phyloP scores from a whole-genome alignment of 2,888 invertebrate genomes.

The Drosophila greeni region DNA sequence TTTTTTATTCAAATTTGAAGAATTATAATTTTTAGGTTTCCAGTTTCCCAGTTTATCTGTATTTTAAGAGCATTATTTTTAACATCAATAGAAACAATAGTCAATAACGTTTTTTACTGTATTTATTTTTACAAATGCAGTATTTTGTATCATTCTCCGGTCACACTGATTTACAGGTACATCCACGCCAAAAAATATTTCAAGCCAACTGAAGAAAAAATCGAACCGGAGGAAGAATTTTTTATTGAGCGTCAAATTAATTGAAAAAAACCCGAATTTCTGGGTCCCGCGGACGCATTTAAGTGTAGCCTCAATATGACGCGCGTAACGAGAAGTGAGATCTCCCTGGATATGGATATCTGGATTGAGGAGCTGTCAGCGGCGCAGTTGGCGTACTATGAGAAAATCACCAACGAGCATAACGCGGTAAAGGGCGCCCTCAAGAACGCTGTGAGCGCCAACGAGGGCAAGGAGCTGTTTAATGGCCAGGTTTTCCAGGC shows the following conservation, averaged over 20 bases:
- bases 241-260: conserved; percentile 18
- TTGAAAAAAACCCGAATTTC: conserved; percentile 11
- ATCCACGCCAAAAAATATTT: conserved; percentile 40
- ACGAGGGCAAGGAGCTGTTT: conserved; percentile 83
- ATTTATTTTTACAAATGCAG: not conserved
- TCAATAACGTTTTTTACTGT: not conserved
- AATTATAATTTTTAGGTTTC: no score
- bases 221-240: conserved; percentile 12
- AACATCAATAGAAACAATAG: not conserved
- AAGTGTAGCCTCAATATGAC: conserved; percentile 56
- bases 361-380: conserved; percentile 86
- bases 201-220: conserved; percentile 39
- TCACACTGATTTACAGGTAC: conserved; percentile 52
- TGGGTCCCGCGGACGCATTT: conserved; percentile 45
- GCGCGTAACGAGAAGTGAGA: conserved; percentile 75
- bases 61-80: no score
- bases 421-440: conserved; percentile 83
- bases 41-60: no score
- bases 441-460: conserved; percentile 78
- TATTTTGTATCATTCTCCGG: conserved; percentile 13
- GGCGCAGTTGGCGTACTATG: conserved; percentile 83
- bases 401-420: conserved; percentile 84
- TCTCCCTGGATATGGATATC: conserved; percentile 83
- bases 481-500: conserved; percentile 84
- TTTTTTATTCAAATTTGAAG: no score